Conservation (phyloP, 2,797 vertebrate genomes). For the Sebastes hubbsi region DNA sequence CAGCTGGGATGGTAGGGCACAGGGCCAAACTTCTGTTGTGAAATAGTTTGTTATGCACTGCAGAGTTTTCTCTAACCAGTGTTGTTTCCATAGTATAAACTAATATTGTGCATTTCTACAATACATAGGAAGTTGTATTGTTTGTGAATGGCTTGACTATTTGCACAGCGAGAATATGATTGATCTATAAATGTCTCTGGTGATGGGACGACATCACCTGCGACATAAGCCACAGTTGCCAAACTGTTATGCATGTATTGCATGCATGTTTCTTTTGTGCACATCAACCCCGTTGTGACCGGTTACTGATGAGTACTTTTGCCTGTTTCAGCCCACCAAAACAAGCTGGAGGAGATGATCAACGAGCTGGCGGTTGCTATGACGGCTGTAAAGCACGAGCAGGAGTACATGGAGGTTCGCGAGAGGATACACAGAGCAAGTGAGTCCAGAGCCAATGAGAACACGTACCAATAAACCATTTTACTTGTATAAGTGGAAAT, state of each 20-base stretch:
- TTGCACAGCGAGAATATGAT: constrained; percentile 30
- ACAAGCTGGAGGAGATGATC: constrained; percentile 99
- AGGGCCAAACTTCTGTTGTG: constrained; percentile 26
- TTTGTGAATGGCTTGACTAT: constrained; percentile 52
- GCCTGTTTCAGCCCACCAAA: constrained; percentile 90
- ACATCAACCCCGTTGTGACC: accelerated
- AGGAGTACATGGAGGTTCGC: constrained; percentile 99
- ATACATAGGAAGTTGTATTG: not conserved
- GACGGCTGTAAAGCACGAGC: constrained; percentile 98
- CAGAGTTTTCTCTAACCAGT: constrained; percentile 63
- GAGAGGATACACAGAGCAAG: constrained; percentile 99
- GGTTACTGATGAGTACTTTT: not conserved
- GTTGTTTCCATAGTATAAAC: constrained; percentile 56
- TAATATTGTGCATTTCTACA: constrained; percentile 39
- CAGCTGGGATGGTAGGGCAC: constrained; percentile 86
- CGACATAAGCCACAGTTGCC: constrained; percentile 3
- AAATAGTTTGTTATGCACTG: constrained; percentile 57
- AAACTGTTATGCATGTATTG: constrained; percentile 25
- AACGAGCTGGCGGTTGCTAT: constrained; percentile 97
- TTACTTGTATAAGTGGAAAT: not conserved
- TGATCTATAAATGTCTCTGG: not conserved
- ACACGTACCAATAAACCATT: accelerated
- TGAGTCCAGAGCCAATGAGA: constrained; percentile 68
- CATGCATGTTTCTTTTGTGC: constrained; percentile 43
- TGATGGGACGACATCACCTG: constrained; percentile 11